phyloP scores from a whole-genome alignment of 2,888 invertebrate genomes.

The Drosophila gaucha region DNA sequence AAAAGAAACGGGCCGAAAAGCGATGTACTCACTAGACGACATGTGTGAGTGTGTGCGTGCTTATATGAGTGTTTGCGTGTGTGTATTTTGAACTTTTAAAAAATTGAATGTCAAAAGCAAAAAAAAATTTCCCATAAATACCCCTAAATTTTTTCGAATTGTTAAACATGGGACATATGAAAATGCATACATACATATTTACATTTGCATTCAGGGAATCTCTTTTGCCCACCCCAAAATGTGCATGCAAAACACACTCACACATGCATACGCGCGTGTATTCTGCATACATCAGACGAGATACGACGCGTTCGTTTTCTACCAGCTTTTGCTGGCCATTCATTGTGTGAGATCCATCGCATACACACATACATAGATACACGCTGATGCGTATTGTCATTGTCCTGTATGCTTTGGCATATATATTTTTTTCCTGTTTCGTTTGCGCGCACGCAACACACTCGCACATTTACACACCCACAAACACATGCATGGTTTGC shows the following conservation, averaged over 20 bases:
- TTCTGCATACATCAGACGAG: conserved; percentile 60
- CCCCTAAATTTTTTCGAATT: conserved; percentile 1
- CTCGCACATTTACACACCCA: conserved; percentile 1
- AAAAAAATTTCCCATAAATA: conserved; percentile 7
- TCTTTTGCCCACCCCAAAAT: conserved; percentile 24
- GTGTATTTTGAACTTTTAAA: conserved; percentile 13
- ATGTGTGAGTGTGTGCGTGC: conserved; percentile 20
- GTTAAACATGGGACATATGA: conserved; percentile 9
- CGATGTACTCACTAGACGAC: conserved; percentile 62
- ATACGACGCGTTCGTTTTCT: conserved; percentile 56
- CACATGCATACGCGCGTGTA: conserved; percentile 59
- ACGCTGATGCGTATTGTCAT: conserved; percentile 37
- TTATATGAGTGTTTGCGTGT: conserved; percentile 21
- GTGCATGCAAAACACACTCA: conserved; percentile 28
- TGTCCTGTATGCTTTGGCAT: conserved; percentile 45
- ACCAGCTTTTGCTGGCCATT: conserved; percentile 44
- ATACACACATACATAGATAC: conserved; percentile 1
- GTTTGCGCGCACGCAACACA: conserved; percentile 45
- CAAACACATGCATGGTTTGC: background rate
- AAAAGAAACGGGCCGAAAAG: conserved; percentile 65
- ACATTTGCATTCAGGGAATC: background rate
- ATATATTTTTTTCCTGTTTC: conserved; percentile 28
- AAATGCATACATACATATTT: background rate
- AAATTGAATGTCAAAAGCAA: conserved; percentile 52
- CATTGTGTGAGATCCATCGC: conserved; percentile 49